These are phyloP conservation scores for Plumapathes pennacea DNA, from an alignment of 92 coral and sea anemone genomes.

Conservation along the genomic window DNA sequence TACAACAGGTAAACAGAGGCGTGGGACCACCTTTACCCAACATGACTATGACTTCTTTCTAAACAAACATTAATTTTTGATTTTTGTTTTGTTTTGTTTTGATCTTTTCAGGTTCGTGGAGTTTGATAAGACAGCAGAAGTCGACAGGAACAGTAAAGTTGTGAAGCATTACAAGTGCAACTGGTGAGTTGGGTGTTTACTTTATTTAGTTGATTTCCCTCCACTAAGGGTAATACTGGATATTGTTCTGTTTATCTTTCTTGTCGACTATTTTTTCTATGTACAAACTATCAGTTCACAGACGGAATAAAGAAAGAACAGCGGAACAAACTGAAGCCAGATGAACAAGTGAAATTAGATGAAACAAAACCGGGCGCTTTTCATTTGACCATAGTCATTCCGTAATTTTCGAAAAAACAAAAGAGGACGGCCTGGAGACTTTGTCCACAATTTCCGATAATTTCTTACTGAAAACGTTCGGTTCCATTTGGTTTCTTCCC, in stretches of 20 bases:
- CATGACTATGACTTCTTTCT: not conserved
- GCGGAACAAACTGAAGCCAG: too few species aligned
- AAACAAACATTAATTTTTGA: not conserved
- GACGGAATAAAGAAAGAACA: not conserved
- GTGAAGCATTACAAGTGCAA: conserved; percentile 31
- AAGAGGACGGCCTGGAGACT: too few species aligned
- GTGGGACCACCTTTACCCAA: not conserved
- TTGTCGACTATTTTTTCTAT: not conserved
- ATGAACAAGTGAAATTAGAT: too few species aligned
- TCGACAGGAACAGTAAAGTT: conserved; percentile 35
- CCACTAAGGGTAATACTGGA: too few species aligned
- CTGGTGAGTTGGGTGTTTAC: conserved; percentile 34
- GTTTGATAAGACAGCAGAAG: conserved; percentile 53
- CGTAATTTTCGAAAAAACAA: too few species aligned
- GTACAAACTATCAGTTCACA: not conserved
- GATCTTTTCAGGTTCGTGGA: conserved; percentile 41
- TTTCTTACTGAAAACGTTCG: not conserved
- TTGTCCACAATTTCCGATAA: too few species aligned
- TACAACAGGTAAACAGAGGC: conserved; percentile 50
- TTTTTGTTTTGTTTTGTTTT: not conserved
- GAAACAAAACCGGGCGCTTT: not conserved
- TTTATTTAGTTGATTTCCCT: not conserved
- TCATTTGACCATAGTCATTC: too few species aligned
- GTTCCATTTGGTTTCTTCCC: too few species aligned
- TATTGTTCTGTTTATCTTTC: not conserved